phyloP scores from a whole-genome alignment of 2,797 vertebrate genomes.

The Arctocebus calabarensis region DNA sequence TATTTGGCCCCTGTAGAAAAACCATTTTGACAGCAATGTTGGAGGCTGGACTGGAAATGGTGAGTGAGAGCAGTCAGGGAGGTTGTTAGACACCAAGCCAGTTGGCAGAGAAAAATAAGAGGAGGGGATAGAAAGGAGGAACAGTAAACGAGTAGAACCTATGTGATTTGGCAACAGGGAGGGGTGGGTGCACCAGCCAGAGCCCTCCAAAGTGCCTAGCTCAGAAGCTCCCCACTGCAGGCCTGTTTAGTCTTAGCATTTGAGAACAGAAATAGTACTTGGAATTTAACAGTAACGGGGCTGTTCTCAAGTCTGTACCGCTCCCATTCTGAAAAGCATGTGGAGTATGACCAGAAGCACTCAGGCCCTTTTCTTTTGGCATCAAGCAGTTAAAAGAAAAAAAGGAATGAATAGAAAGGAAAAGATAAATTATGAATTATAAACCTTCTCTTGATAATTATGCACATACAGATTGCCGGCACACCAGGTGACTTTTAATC shows the following conservation, averaged over 20 bases:
- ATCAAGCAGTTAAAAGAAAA: background rate
- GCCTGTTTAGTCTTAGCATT: background rate
- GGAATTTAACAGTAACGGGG: background rate
- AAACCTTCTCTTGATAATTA: background rate
- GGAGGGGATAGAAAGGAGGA: background rate
- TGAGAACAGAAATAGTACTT: background rate
- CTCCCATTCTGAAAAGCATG: constrained; percentile 23
- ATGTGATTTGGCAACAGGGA: background rate
- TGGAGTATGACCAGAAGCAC: background rate
- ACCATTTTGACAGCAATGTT: background rate
- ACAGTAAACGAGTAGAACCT: background rate
- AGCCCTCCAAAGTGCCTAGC: background rate
- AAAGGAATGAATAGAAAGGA: background rate
- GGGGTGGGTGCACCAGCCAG: background rate
- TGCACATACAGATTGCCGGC: constrained; percentile 56
- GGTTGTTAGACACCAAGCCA: background rate
- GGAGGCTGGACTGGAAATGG: background rate
- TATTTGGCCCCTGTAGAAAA: constrained; percentile 29
- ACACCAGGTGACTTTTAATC: constrained; percentile 77
- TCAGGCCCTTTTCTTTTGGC: background rate
- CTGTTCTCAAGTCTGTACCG: background rate
- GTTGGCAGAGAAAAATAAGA: background rate
- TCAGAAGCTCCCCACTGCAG: background rate
- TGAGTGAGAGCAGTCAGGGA: background rate
- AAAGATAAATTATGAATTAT: background rate